Evolutionary conservation across 2,888 invertebrate species (phyloP).

Genomic region (Galeopsomyia nigrocyanea): DNA sequence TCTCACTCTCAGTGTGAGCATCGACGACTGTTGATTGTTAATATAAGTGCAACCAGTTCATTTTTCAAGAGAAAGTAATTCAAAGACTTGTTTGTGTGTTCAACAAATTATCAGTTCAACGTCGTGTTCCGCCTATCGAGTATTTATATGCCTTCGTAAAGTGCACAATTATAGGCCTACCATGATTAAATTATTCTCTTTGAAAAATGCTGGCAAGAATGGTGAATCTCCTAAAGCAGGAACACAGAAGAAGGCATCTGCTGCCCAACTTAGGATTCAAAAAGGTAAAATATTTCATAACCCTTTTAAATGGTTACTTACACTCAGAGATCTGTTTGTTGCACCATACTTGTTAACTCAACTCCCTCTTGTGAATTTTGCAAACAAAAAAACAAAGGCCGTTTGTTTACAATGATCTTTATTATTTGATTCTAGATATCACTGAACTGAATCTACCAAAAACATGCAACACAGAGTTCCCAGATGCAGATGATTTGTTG

Average conservation of each 20-base stretch:
- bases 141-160: constrained; percentile 38
- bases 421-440: constrained; percentile 81
- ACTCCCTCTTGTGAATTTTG: too few relatives aligned
- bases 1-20: too few relatives aligned
- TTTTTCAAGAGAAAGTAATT: neutral
- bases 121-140: constrained; percentile 33
- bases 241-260: constrained; percentile 93
- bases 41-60: too few relatives aligned
- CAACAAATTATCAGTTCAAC: neutral
- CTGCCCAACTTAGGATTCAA: constrained; percentile 96
- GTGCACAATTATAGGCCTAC: constrained; percentile 54
- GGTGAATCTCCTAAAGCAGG: constrained; percentile 86
- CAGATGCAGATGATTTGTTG: constrained; percentile 95
- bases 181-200: constrained; percentile 98
- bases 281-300: constrained; percentile 79
- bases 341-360: neutral
- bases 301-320: too few relatives aligned
- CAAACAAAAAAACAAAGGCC: too few relatives aligned
- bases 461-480: constrained; percentile 96
- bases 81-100: neutral
- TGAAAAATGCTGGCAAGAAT: constrained; percentile 99
- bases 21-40: too few relatives aligned
- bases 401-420: neutral
- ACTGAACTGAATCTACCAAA: constrained; percentile 97
- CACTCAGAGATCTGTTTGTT: neutral